Conservation (phyloP, 92 coral and sea anemone genomes). For the Phenganax marumi region DNA sequence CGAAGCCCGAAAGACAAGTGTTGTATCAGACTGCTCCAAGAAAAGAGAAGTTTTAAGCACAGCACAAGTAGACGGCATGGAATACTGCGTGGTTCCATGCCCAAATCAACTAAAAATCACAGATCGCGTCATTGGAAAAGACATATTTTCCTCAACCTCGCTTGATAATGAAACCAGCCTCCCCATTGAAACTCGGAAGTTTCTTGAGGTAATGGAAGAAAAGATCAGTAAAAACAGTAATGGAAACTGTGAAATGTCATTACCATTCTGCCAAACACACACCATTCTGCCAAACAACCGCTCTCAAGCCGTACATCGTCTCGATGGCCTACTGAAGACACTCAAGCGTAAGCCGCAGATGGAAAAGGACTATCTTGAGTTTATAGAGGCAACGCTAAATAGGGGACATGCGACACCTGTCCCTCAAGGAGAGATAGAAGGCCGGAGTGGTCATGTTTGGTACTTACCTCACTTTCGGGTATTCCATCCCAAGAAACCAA, state of each 20-base stretch:
- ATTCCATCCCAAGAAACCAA: constrained; percentile 60
- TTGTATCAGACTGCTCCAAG: too few relatives aligned
- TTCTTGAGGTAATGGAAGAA: constrained; percentile 54
- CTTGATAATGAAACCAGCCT: constrained; percentile 51
- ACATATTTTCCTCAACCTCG: constrained; percentile 37
- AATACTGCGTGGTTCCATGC: constrained; percentile 34
- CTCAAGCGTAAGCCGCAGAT: constrained; percentile 57
- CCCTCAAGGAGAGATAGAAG: constrained; percentile 34
- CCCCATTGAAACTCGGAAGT: constrained; percentile 48
- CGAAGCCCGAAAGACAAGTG: constrained; percentile 13
- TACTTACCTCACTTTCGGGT: constrained; percentile 61
- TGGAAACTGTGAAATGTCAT: constrained; percentile 72
- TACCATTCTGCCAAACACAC: constrained; percentile 50
- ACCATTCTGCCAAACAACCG: constrained; percentile 65
- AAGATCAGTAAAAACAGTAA: constrained; percentile 53
- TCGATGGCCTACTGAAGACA: constrained; percentile 50
- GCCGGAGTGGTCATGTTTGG: constrained; percentile 51
- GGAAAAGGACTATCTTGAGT: constrained; percentile 60
- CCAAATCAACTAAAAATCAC: constrained; percentile 18
- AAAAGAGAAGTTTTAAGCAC: too few relatives aligned
- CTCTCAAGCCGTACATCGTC: constrained; percentile 53
- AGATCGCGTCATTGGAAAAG: constrained; percentile 1
- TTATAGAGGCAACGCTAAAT: constrained; percentile 57
- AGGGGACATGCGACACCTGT: constrained; percentile 63
- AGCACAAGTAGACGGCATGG: constrained; percentile 13